Evolutionary conservation across 2,113 vertebrate genomes (phyloP).

Genomic region (Microtus oregoni): DNA sequence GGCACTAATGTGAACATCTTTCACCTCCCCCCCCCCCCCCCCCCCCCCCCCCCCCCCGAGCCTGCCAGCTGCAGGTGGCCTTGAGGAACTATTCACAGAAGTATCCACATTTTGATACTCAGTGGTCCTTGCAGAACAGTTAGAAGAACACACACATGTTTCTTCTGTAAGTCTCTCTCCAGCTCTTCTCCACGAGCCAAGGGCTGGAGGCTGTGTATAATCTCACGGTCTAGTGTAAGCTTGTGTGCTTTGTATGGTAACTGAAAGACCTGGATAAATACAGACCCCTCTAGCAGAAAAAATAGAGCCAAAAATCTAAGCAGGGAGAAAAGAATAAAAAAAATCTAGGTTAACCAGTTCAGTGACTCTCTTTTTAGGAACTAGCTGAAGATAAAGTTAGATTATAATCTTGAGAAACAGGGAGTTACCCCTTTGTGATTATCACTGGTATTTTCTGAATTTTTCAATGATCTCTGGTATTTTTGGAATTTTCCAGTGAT

Average conservation of each 20-base stretch:
- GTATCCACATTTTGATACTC: background rate
- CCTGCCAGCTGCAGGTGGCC: fast-evolving
- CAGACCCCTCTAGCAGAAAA: no score
- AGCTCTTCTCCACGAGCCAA: background rate
- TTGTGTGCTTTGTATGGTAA: background rate
- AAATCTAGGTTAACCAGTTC: no score
- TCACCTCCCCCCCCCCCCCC: background rate
- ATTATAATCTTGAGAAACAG: no score
- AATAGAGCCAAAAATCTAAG: no score
- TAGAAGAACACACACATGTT: background rate
- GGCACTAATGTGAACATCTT: background rate
- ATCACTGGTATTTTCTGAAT: no score
- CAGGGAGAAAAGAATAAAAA: no score
- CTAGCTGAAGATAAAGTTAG: no score
- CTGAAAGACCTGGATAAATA: no score
- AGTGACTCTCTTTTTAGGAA: no score
- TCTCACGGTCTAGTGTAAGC: background rate
- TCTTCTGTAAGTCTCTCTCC: background rate
- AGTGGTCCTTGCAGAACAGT: background rate
- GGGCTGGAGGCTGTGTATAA: background rate
- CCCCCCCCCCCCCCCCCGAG: background rate
- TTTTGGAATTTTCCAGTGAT: no score
- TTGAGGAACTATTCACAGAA: background rate
- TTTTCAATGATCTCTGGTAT: no score
- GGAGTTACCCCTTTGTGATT: no score